Conservation (phyloP, 2,888 invertebrate species). For the Pristionchus exspectatus region DNA sequence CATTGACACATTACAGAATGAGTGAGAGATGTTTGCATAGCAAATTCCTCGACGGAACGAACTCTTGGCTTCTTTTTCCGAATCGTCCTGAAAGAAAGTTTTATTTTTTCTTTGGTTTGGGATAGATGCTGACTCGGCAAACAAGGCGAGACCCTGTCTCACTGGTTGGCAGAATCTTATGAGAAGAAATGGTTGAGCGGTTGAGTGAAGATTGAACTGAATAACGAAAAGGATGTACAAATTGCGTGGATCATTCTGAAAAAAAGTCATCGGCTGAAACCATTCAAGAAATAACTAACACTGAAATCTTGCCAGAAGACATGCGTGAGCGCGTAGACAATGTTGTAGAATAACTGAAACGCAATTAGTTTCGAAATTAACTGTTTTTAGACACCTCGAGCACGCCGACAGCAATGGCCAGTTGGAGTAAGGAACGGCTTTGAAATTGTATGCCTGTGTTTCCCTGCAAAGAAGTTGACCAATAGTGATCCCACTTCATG, state of each 20-base stretch:
- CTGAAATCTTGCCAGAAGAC: neutral
- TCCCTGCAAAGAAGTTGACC: too few relatives aligned
- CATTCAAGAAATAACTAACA: neutral
- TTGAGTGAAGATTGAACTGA: neutral
- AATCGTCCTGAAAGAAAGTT: too few relatives aligned
- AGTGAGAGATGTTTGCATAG: too few relatives aligned
- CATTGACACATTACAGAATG: too few relatives aligned
- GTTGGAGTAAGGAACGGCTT: too few relatives aligned
- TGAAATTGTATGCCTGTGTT: too few relatives aligned
- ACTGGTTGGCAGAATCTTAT: neutral
- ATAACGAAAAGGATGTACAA: neutral
- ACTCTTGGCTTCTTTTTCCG: too few relatives aligned
- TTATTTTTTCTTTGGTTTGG: too few relatives aligned
- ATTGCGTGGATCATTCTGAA: neutral
- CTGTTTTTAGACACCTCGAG: neutral
- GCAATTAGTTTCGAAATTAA: neutral
- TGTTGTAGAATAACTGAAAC: neutral
- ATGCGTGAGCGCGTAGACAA: neutral
- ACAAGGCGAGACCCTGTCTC: neutral
- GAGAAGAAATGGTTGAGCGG: neutral
- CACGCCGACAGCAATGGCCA: neutral
- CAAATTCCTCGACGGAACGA: too few relatives aligned
- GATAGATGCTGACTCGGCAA: neutral
- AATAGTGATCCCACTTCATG: too few relatives aligned
- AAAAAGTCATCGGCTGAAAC: neutral